A percentile compares a stretch with the other conserved stretches of the same genome.
phyloP scores from a whole-genome alignment of 1,140 invertebrate species.

The Phymastichus coffea region DNA sequence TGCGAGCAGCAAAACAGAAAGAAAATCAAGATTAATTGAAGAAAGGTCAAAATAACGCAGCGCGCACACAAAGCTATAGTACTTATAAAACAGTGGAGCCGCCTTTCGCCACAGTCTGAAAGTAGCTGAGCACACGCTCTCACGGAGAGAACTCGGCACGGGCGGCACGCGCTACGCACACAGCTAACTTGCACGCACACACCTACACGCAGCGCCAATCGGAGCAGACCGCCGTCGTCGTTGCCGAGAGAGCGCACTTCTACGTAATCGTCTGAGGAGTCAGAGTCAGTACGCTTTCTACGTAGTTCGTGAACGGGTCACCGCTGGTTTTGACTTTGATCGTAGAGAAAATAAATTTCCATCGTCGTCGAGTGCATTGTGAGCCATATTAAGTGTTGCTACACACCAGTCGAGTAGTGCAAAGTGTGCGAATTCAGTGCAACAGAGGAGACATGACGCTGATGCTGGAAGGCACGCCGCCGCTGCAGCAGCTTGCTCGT shows the following conservation, averaged over 20 bases:
- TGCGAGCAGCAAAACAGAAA: no score
- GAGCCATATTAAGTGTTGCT: constrained; percentile 10
- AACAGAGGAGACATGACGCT: not conserved
- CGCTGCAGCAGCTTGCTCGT: constrained; percentile 28
- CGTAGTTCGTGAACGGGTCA: no score
- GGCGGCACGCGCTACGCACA: not conserved
- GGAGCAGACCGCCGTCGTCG: constrained; percentile 5
- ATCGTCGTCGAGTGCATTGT: no score
- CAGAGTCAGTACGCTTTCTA: not conserved
- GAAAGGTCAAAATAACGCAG: not conserved
- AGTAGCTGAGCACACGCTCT: no score
- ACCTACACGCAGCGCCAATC: constrained; percentile 12
- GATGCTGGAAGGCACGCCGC: constrained; percentile 26
- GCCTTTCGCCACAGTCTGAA: constrained; percentile 4
- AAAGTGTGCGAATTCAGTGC: not conserved
- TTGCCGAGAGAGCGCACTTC: not conserved
- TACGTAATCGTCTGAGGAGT: not conserved
- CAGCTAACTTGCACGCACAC: not conserved
- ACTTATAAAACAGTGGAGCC: no score
- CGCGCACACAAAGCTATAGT: not conserved
- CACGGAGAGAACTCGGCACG: not conserved
- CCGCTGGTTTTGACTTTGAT: no score
- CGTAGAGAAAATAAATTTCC: no score
- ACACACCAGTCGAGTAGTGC: not conserved
- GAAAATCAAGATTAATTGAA: no score